These are phyloP conservation scores for Lineus longissimus DNA, from an alignment of 1,140 invertebrate genomes.

Conservation along the genomic window DNA sequence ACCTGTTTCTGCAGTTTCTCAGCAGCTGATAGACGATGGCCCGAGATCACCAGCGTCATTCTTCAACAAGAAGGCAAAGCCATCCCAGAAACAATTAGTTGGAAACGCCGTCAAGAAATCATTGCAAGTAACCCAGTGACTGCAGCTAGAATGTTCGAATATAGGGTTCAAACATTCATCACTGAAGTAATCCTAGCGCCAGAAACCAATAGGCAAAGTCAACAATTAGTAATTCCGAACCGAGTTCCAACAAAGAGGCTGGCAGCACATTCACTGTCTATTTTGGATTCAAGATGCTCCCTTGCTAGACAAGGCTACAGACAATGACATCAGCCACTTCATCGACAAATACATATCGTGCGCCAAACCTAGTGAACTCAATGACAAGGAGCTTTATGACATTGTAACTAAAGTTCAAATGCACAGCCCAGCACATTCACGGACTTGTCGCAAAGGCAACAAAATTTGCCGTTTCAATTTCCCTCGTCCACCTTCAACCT, in stretches of 20 bases:
- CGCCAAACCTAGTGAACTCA: background rate
- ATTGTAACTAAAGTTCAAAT: background rate
- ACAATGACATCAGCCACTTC: background rate
- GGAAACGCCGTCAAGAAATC: background rate
- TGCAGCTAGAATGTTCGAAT: conserved; percentile 21
- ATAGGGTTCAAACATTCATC: conserved; percentile 17
- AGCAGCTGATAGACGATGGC: background rate
- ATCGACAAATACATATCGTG: conserved; percentile 4
- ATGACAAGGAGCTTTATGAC: background rate
- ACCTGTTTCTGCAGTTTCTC: conserved; percentile 1
- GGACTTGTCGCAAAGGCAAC: background rate
- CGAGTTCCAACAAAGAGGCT: conserved; percentile 12
- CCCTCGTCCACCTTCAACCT: background rate
- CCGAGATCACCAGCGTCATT: background rate
- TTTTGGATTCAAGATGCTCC: conserved; percentile 38
- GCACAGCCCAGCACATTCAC: background rate
- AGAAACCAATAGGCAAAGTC: conserved; percentile 16
- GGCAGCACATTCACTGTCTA: conserved; percentile 25
- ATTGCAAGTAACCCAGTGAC: conserved; percentile 16
- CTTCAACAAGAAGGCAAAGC: background rate
- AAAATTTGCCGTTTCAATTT: background rate
- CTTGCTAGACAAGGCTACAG: background rate
- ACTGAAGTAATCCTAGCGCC: conserved; percentile 8
- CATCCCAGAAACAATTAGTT: no score
- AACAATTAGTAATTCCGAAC: background rate